Conservation (phyloP, 2,888 invertebrate genomes). For the Pandemis cinnamomeana region DNA sequence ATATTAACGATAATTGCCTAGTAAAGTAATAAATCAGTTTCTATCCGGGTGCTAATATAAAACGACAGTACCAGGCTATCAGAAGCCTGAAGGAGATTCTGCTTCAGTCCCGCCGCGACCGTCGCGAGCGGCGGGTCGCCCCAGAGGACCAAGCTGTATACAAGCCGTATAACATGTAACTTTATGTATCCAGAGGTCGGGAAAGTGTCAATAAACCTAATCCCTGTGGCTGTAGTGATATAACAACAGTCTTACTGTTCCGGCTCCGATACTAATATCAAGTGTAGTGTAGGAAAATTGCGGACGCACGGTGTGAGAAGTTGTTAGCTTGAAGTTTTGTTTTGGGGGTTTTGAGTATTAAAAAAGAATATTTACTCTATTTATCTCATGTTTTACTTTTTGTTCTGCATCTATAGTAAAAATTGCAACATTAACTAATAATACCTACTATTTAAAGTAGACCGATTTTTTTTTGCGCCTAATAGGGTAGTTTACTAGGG, state of each 20-base stretch:
- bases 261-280: slow-evolving; percentile 5
- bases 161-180: slow-evolving; percentile 6
- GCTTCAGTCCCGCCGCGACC: slow-evolving; percentile 76
- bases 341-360: not conserved
- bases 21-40: slow-evolving; percentile 32
- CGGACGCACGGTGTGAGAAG: not conserved
- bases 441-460: not conserved
- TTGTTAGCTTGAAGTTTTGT: not conserved
- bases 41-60: slow-evolving; percentile 16
- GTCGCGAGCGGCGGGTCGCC: slow-evolving; percentile 76
- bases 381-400: not conserved
- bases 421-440: not conserved
- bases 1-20: slow-evolving; percentile 27
- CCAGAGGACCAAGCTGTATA: slow-evolving; percentile 10
- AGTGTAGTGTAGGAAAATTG: not conserved
- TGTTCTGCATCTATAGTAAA: not conserved
- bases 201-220: slow-evolving; percentile 34
- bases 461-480: not conserved
- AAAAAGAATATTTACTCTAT: not conserved
- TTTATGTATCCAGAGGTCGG: slow-evolving; percentile 10
- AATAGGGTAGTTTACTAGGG: not conserved
- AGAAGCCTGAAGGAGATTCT: slow-evolving; percentile 33
- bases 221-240: slow-evolving; percentile 12
- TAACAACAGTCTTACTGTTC: not conserved
- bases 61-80: slow-evolving; percentile 26